Evolutionary conservation across 2,113 vertebrate genomes (phyloP), one percentile per base, ranked within the genome.

Genomic region (Barnardius zonarius): DNA sequence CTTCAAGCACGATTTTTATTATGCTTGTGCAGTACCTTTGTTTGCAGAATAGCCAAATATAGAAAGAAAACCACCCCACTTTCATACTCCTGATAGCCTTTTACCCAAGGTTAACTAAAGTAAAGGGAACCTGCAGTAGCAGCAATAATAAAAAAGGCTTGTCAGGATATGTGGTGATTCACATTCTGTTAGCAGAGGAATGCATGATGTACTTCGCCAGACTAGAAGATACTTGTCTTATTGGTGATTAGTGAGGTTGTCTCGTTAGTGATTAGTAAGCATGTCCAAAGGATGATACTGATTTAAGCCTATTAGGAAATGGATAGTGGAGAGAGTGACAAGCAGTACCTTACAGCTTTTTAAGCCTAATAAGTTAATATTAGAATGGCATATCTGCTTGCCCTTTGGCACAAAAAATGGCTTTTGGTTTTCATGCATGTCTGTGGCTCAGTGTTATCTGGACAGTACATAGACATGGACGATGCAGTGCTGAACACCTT

Each of bases 381-480:
- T 33, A 37, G 49, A 78, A 39, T 33, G 17, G 18, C 22, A n/a
- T 37, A 67, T 33, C 41, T 86, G 25, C 63, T 55, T 79, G 52
- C 2, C 25, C 11, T 90, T 59, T 78, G 33, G 5, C 20, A 30
- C 33, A 51, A 83, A 30, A 10, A 7, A 1, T 5, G 10, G 8
- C 13, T 57, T 27, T 1, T 64, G 16, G 39, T 46, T 93, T 84
- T 64, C 48, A 48, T 18, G 27, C 12, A 1, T 54, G 30, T 27
- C 15, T 75, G 28, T 74, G 86, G 30, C 51, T 70, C 35, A 11
- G 48, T 52, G 14, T n/a, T 49, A 23, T 44, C 85, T 79, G 52
- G 24, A 31, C 5, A 2, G 17, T n/a, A 2, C 17, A 17, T 52
- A 23, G 2, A 10, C 4, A 6, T 6, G 9, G 20, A 10, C 6